Conservation (phyloP, 1,140 invertebrate species). For the Drosophila kanapiae region DNA sequence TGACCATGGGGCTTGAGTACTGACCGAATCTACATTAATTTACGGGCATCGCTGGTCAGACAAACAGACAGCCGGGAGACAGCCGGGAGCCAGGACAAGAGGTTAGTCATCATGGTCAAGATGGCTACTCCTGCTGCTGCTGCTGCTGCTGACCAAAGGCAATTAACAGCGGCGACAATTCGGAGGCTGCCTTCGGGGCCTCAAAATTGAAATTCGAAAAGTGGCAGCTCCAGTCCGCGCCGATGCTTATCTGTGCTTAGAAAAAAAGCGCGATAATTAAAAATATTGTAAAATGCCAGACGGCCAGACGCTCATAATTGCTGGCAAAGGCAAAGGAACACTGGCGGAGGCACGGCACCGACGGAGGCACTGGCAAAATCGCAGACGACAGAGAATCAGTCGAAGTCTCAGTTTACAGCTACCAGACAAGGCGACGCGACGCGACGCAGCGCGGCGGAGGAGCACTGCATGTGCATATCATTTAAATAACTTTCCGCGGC, state of each 20-base stretch:
- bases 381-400: constrained; percentile 33
- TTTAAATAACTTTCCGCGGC: constrained; percentile 73
- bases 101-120: constrained; percentile 49
- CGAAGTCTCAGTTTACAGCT: constrained; percentile 77
- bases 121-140: constrained; percentile 12
- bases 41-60: constrained; percentile 50
- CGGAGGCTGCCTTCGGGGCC: constrained; percentile 34
- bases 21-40: constrained; percentile 51
- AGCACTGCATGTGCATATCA: constrained; percentile 73
- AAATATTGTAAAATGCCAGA: constrained; percentile 67
- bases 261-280: constrained; percentile 55
- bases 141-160: constrained; percentile 30
- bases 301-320: constrained; percentile 79
- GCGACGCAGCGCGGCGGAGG: constrained; percentile 19
- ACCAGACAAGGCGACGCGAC: constrained; percentile 57
- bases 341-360: constrained; percentile 4
- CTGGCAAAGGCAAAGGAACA: constrained; percentile 30
- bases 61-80: constrained; percentile 24
- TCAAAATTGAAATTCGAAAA: constrained; percentile 68
- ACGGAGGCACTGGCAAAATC: constrained; percentile 19
- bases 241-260: constrained; percentile 52
- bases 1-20: constrained; percentile 20
- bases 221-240: constrained; percentile 15
- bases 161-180: constrained; percentile 74
- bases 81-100: constrained; percentile 16